Evolutionary conservation across 1,140 invertebrate genomes (phyloP).

Genomic region (Polypedilum pembai): DNA sequence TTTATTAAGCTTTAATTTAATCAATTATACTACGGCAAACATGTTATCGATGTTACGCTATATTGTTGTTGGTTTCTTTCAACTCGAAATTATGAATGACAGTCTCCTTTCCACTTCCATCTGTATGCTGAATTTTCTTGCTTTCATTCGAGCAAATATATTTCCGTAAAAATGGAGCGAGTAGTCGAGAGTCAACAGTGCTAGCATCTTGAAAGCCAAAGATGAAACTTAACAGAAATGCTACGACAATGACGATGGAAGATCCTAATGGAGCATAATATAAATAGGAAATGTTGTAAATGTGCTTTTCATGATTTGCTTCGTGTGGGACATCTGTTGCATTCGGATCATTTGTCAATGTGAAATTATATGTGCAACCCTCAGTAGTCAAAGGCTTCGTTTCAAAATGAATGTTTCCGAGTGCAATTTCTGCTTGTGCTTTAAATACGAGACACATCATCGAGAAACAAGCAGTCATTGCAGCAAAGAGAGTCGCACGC

Average conservation of each 20-base stretch:
- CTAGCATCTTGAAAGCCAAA: slow-evolving; percentile 47
- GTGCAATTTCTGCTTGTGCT: slow-evolving; percentile 58
- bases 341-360: slow-evolving; percentile 32
- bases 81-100: not conserved
- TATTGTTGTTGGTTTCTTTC: not conserved
- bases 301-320: slow-evolving; percentile 26
- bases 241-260: slow-evolving; percentile 55
- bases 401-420: slow-evolving; percentile 49
- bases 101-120: not conserved
- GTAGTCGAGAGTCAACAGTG: slow-evolving; percentile 51
- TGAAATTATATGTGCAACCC: slow-evolving; percentile 57
- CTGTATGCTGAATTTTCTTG: not conserved
- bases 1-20: no score
- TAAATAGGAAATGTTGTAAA: slow-evolving; percentile 54
- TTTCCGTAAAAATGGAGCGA: slow-evolving; percentile 57
- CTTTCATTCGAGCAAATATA: slow-evolving; percentile 39
- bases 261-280: slow-evolving; percentile 53
- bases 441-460: slow-evolving; percentile 73
- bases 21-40: no score
- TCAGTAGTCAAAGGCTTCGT: slow-evolving; percentile 53
- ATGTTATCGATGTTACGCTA: not conserved
- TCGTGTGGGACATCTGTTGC: not conserved
- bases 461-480: slow-evolving; percentile 55
- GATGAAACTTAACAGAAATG: slow-evolving; percentile 49
- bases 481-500: slow-evolving; percentile 63